A percentile compares a stretch with the other conserved stretches of the same genome.
Conservation (phyloP, 2,888 invertebrate species). For the Troglohyphantes excavatus region DNA sequence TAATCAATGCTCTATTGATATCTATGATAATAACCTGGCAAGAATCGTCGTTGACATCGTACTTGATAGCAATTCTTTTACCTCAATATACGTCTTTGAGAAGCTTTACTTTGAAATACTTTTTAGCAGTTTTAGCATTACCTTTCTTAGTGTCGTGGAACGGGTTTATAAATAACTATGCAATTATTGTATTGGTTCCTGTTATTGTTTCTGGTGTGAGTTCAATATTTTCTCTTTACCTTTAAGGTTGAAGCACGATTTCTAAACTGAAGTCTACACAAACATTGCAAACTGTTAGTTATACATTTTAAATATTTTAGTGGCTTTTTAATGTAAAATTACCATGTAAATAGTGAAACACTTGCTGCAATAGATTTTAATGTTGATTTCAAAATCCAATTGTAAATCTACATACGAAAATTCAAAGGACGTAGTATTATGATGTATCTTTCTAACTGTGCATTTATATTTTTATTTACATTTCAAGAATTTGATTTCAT, state of each 20-base stretch:
- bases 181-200: slow-evolving; percentile 20
- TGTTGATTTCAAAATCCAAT: not conserved
- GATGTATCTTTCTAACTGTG: no score
- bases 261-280: not conserved
- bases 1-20: slow-evolving; percentile 27
- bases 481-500: no score
- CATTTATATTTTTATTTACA: no score
- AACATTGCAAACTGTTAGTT: not conserved
- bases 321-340: no score
- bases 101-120: slow-evolving; percentile 42
- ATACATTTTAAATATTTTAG: no score
- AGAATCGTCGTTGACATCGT: slow-evolving; percentile 37
- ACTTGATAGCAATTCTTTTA: slow-evolving; percentile 33
- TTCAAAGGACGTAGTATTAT: no score
- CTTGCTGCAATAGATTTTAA: no score
- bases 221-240: slow-evolving; percentile 1
- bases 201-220: slow-evolving; percentile 20
- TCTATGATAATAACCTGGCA: slow-evolving; percentile 48
- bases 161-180: slow-evolving; percentile 24
- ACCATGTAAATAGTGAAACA: not conserved
- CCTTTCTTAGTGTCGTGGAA: slow-evolving; percentile 44
- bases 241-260: not conserved
- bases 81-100: slow-evolving; percentile 48
- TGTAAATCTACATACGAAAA: no score
- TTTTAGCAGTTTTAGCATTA: slow-evolving; percentile 20